A percentile compares a stretch with the other conserved stretches of the same genome.
Evolutionary conservation across 1,140 invertebrate genomes (phyloP).

Genomic region (Polyergus mexicanus): DNA sequence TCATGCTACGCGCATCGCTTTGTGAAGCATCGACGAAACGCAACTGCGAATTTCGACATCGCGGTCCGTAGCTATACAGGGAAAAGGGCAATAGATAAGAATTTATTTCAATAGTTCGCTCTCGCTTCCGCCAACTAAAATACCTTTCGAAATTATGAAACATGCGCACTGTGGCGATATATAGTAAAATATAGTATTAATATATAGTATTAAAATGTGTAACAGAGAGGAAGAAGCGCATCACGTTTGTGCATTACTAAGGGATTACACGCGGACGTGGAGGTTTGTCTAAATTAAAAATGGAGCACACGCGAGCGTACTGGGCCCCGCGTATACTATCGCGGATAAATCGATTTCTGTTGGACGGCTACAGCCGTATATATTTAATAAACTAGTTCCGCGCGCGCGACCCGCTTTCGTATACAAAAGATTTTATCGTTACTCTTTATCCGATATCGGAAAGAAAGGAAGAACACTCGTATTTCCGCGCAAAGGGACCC

Average conservation of each 20-base stretch:
- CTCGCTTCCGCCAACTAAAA: neutral
- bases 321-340: neutral
- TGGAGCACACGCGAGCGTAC: neutral
- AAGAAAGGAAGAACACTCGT: neutral
- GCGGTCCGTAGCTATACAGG: neutral
- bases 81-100: neutral
- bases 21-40: neutral
- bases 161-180: neutral
- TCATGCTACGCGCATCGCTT: neutral
- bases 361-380: neutral
- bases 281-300: slow-evolving; percentile 42
- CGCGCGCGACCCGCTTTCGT: slow-evolving; percentile 12
- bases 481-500: slow-evolving; percentile 46
- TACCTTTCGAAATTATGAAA: slow-evolving; percentile 5
- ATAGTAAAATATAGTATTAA: slow-evolving; percentile 18
- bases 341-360: slow-evolving; percentile 32
- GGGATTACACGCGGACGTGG: neutral
- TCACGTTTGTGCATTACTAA: slow-evolving; percentile 16
- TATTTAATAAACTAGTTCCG: slow-evolving; percentile 51
- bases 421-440: slow-evolving; percentile 47
- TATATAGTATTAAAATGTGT: slow-evolving; percentile 17
- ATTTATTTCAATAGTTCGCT: slow-evolving; percentile 21
- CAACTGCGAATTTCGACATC: neutral
- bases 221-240: slow-evolving; percentile 3
- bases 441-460: slow-evolving; percentile 18